phyloP scores from a whole-genome alignment of 1,140 invertebrate genomes.

The Drosophila hydei region DNA sequence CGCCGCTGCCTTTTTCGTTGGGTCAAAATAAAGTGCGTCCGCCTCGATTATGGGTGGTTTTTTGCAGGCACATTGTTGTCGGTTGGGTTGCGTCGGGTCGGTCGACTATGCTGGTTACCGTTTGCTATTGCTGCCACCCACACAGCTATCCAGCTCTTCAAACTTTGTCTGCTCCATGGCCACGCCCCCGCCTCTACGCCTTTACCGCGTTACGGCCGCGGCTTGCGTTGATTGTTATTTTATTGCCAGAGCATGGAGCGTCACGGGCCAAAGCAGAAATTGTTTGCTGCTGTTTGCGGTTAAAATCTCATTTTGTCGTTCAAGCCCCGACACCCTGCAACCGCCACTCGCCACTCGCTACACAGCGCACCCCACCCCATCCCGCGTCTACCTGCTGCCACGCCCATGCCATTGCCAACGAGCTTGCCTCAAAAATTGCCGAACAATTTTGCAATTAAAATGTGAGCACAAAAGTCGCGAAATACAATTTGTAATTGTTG shows the following conservation, averaged over 20 bases:
- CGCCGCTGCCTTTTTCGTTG: conserved; percentile 12
- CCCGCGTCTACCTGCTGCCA: too few species aligned
- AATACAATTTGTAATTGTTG: conserved; percentile 44
- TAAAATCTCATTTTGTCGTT: conserved; percentile 70
- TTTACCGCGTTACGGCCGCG: conserved; percentile 53
- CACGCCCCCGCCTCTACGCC: conserved; percentile 3
- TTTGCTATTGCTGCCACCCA: conserved; percentile 1
- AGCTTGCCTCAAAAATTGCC: conserved; percentile 38
- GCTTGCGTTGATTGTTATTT: conserved; percentile 80
- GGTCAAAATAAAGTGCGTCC: conserved; percentile 43
- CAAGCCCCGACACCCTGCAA: conserved; percentile 13
- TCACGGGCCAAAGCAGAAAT: conserved; percentile 70
- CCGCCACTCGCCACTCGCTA: neutral
- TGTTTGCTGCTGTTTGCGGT: conserved; percentile 75
- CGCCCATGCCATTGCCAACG: neutral
- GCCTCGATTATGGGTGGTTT: conserved; percentile 21
- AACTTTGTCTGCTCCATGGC: neutral
- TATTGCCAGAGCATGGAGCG: conserved; percentile 69
- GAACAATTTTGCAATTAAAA: conserved; percentile 49
- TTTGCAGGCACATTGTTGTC: conserved; percentile 27
- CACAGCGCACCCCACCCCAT: too few species aligned
- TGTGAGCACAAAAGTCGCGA: conserved; percentile 45
- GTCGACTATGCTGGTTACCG: conserved; percentile 18
- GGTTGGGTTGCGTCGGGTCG: conserved; percentile 3
- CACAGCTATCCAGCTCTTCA: neutral